These are phyloP conservation scores for Drosophila anomelani DNA, from an alignment of 2,888 invertebrate species.

Conservation along the genomic window DNA sequence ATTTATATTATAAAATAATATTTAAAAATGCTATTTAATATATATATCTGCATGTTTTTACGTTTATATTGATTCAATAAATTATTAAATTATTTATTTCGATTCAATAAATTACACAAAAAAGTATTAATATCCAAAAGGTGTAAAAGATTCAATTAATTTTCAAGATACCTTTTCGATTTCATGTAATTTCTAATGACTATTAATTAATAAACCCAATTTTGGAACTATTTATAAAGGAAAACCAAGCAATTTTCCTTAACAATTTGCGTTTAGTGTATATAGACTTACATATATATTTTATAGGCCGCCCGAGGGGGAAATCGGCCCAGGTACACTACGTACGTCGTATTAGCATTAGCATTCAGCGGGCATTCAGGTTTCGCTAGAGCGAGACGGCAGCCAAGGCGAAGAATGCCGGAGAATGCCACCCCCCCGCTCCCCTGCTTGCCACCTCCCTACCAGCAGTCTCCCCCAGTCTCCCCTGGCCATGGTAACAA, in stretches of 20 bases:
- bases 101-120: no score
- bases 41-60: no score
- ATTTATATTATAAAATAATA: no score
- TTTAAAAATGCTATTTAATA: no score
- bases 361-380: constrained; percentile 48
- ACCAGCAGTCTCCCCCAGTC: not conserved
- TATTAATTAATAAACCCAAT: not conserved
- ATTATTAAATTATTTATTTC: no score
- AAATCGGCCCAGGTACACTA: constrained; percentile 33
- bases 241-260: not conserved
- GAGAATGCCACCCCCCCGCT: constrained; percentile 2
- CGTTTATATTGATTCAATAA: no score
- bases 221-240: not conserved
- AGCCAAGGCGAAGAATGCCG: constrained; percentile 32
- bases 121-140: not conserved
- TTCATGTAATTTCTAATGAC: not conserved
- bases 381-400: constrained; percentile 27
- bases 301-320: constrained; percentile 34
- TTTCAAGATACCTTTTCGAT: not conserved
- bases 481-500: constrained; percentile 10
- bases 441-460: not conserved
- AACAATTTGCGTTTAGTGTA: constrained; percentile 3
- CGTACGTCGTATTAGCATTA: constrained; percentile 32
- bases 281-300: constrained; percentile 7
- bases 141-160: not conserved